phyloP scores from a whole-genome alignment of 2,113 vertebrate genomes.

The Perca flavescens region DNA sequence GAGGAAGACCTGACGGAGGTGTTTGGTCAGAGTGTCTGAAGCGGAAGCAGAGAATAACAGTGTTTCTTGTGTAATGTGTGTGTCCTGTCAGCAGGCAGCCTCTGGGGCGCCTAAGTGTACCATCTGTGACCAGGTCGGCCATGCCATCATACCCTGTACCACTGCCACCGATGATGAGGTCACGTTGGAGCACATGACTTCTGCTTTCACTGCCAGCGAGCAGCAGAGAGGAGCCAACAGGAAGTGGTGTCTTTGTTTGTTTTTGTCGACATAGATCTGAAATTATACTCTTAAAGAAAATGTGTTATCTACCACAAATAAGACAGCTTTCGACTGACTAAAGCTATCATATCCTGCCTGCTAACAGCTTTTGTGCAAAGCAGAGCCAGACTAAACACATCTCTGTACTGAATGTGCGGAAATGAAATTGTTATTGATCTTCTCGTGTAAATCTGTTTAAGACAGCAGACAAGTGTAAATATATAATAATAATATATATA shows the following conservation, averaged over 20 bases:
- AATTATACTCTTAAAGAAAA: neutral
- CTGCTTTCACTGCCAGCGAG: constrained; percentile 38
- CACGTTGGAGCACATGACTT: constrained; percentile 47
- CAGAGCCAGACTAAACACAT: constrained; percentile 23
- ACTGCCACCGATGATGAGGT: constrained; percentile 58
- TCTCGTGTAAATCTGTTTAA: constrained; percentile 34
- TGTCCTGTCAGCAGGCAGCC: constrained; percentile 77
- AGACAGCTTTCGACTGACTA: neutral
- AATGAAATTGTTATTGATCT: constrained; percentile 40
- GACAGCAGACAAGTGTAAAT: constrained; percentile 27
- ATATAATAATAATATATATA: too few relatives aligned
- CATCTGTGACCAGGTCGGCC: constrained; percentile 77
- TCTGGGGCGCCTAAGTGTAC: constrained; percentile 72
- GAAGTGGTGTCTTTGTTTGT: constrained; percentile 46
- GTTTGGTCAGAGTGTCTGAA: constrained; percentile 57
- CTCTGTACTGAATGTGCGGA: neutral
- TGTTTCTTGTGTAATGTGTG: constrained; percentile 69
- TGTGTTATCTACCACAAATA: neutral
- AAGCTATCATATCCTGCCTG: neutral
- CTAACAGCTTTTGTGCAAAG: neutral
- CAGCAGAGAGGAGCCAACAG: constrained; percentile 39
- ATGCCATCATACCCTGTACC: constrained; percentile 66
- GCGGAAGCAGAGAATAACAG: constrained; percentile 62
- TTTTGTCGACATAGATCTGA: constrained; percentile 8
- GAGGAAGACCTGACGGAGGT: constrained; percentile 43